These are phyloP conservation scores for Isaurus tuberculatus DNA, from an alignment of 92 coral and sea anemone genomes.

Conservation along the genomic window DNA sequence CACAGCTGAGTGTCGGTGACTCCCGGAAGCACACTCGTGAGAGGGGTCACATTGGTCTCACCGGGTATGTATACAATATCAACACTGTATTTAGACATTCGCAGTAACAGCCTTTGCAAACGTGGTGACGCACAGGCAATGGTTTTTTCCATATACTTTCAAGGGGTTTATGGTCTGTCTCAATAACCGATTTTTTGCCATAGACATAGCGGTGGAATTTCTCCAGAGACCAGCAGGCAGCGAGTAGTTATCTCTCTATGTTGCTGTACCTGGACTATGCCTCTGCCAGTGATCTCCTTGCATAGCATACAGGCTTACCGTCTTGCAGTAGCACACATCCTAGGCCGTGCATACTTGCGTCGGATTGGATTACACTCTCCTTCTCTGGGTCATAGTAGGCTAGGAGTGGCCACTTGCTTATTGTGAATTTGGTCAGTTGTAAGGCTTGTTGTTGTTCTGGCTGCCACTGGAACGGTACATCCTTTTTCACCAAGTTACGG, in stretches of 20 bases:
- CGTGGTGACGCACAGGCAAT: constrained; percentile 12
- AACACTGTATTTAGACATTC: constrained; percentile 21
- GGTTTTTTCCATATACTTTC: background rate
- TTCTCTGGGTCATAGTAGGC: background rate
- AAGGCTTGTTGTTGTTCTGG: constrained; percentile 1
- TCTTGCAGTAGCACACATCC: background rate
- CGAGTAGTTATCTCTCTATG: no score
- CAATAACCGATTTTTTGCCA: background rate
- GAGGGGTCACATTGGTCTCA: constrained; percentile 3
- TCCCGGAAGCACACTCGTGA: constrained; percentile 14
- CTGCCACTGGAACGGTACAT: no score
- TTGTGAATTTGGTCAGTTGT: background rate
- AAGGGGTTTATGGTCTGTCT: constrained; percentile 5
- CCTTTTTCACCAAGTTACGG: no score
- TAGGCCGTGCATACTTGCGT: constrained; percentile 9
- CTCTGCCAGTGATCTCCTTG: constrained; percentile 19
- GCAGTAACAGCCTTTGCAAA: background rate
- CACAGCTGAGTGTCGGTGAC: background rate
- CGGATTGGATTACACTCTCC: background rate
- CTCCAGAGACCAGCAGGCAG: no score
- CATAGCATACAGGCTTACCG: constrained; percentile 15
- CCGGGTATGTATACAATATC: constrained; percentile 8
- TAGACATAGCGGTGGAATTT: constrained; percentile 15
- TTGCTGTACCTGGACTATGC: no score
- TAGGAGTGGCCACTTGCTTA: background rate